A percentile compares a stretch with the other conserved stretches of the same genome.
These are phyloP conservation scores for Brachyhypopomus gauderio DNA, from an alignment of 2,113 vertebrate species.

Conservation along the genomic window DNA sequence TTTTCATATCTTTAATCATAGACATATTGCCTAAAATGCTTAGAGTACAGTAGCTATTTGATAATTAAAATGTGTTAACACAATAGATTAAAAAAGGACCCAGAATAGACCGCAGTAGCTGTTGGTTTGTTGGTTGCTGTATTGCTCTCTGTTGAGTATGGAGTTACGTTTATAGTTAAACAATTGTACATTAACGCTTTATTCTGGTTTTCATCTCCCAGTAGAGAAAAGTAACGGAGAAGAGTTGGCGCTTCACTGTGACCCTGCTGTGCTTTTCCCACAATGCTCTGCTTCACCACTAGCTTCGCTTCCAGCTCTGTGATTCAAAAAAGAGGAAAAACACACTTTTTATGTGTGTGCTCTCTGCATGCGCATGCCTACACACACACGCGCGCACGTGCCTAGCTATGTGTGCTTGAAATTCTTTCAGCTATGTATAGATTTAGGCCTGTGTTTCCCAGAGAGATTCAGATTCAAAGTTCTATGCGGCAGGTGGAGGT, in stretches of 20 bases:
- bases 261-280: conserved; percentile 51
- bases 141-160: no score
- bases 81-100: no score
- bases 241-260: conserved; percentile 34
- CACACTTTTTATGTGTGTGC: background rate
- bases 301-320: conserved; percentile 46
- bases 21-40: no score
- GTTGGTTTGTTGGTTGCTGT: no score
- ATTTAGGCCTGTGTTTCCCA: conserved; percentile 3
- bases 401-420: background rate
- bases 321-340: conserved; percentile 35
- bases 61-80: no score
- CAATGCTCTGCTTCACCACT: conserved; percentile 49
- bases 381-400: background rate
- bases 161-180: background rate
- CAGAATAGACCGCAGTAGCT: no score
- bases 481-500: conserved; percentile 22
- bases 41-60: no score
- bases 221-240: conserved; percentile 35
- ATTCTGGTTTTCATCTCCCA: conserved; percentile 42
- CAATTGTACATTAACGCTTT: conserved; percentile 11
- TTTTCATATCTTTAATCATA: no score
- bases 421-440: conserved; percentile 24
- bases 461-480: conserved; percentile 28
- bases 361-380: background rate